Evolutionary conservation across 2,888 invertebrate genomes (phyloP).

Genomic region (Nomada ferruginata): DNA sequence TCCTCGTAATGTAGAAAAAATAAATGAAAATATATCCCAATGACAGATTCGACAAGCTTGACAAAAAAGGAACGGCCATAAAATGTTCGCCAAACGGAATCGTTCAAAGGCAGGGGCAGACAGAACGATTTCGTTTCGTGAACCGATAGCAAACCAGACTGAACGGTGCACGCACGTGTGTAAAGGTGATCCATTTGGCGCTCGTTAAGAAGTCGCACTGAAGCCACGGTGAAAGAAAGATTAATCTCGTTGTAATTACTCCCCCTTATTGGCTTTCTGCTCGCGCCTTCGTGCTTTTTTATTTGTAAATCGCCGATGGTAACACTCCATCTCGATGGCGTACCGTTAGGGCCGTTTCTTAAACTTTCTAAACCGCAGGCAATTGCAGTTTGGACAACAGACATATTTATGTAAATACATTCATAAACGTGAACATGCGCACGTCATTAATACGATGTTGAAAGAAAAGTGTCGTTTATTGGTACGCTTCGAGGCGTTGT

Average conservation of each 20-base stretch:
- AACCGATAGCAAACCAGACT: constrained; percentile 36
- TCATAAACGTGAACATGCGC: not conserved
- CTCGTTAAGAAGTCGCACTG: constrained; percentile 71
- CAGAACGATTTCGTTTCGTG: constrained; percentile 47
- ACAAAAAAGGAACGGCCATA: not conserved
- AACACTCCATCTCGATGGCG: constrained; percentile 20
- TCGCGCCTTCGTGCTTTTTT: constrained; percentile 62
- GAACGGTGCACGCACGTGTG: constrained; percentile 29
- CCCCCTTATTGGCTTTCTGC: constrained; percentile 40
- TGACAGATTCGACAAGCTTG: not conserved
- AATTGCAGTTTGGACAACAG: not conserved
- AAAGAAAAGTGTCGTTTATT: constrained; percentile 76
- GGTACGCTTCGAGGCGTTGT: constrained; percentile 78
- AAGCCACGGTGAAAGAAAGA: constrained; percentile 69
- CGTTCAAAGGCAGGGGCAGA: constrained; percentile 15
- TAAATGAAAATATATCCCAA: not conserved
- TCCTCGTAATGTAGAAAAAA: not conserved
- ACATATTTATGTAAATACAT: not conserved
- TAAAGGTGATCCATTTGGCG: constrained; percentile 66
- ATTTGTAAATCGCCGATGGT: constrained; percentile 49
- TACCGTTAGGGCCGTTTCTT: constrained; percentile 46
- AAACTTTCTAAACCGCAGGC: constrained; percentile 54
- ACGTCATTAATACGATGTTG: constrained; percentile 27
- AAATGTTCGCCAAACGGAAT: not conserved
- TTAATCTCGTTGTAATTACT: constrained; percentile 75